Evolutionary conservation across 2,888 invertebrate species (phyloP), one percentile per base, ranked within the genome.

Genomic region (Microplitis manilae): DNA sequence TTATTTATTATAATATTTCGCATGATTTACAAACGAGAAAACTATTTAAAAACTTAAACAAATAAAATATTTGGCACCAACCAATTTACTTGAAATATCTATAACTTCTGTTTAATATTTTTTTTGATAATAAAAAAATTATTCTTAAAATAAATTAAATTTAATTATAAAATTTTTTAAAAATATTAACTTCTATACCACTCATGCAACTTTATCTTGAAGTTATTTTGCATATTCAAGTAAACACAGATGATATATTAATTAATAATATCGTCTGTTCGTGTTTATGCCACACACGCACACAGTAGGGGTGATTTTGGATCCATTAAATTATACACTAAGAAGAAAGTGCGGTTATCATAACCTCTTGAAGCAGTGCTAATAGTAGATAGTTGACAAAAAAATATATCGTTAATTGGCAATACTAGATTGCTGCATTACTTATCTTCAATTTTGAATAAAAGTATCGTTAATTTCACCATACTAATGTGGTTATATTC

Each of bases 261-360:
- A 77, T 73, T 73, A 64, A 75, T 61, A 65, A 74, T 77, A 40
- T 77, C 73, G 71, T 78, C 75, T 77, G 75, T 59, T 41, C 71
- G 75, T 80, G 79, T 79, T 79, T 78, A 77, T 76, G 82, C 81
- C 81, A 79, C 81, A 82, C 82, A 82, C 82, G 81, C 82, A 82
- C 82, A 82, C 79, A 77, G 79, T 77, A 62, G 69, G 50, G 50
- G 68, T 76, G 41, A 78, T 60, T 74, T 74, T 64, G 78, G 68
- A 71, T 75, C 68, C 70, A 30, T 75, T 71, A 17, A 60, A 79
- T 65, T 67, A 38, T 67, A 6, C 5, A 62, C 1, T 62, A 30
- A 30, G 4, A 30, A 30, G 30, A 30, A 30, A 30, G 30, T 30
- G 30, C 4, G 30, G 30, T 30, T 30, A 30, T 30, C 30, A 30